These are phyloP conservation scores for Archivesica marissinica DNA, from an alignment of 1,140 invertebrate species.

Conservation along the genomic window DNA sequence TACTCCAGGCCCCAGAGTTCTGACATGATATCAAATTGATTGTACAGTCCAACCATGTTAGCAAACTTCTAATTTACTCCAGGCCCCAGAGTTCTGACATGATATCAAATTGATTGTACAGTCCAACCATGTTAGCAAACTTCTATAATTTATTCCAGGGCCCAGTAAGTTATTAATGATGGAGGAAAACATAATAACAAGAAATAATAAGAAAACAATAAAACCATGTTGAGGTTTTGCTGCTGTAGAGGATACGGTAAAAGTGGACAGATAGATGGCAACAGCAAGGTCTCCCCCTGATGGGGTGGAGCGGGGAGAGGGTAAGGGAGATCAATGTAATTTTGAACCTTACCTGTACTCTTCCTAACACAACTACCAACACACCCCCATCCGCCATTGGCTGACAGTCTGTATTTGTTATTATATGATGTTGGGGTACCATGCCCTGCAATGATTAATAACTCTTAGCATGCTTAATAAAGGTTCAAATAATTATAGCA, in stretches of 20 bases:
- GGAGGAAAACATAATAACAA: background rate
- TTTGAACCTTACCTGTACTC: constrained; percentile 63
- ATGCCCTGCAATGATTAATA: constrained; percentile 59
- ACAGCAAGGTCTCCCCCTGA: background rate
- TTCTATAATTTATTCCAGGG: background rate
- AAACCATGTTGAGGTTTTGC: background rate
- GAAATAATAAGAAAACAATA: no score
- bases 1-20: no score
- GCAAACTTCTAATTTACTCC: no score
- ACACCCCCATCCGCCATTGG: constrained; percentile 70
- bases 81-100: no score
- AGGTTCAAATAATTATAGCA: no score
- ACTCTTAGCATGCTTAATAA: no score
- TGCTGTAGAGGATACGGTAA: background rate
- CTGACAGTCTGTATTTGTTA: constrained; percentile 71
- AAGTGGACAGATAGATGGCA: background rate
- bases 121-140: no score
- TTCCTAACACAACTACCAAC: constrained; percentile 66
- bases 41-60: no score
- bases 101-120: no score
- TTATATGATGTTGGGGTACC: constrained; percentile 51
- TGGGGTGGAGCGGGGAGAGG: background rate
- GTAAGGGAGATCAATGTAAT: background rate
- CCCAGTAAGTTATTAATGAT: background rate
- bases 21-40: no score